phyloP scores from a whole-genome alignment of 2,113 vertebrate species.

The Ptyas mucosa region DNA sequence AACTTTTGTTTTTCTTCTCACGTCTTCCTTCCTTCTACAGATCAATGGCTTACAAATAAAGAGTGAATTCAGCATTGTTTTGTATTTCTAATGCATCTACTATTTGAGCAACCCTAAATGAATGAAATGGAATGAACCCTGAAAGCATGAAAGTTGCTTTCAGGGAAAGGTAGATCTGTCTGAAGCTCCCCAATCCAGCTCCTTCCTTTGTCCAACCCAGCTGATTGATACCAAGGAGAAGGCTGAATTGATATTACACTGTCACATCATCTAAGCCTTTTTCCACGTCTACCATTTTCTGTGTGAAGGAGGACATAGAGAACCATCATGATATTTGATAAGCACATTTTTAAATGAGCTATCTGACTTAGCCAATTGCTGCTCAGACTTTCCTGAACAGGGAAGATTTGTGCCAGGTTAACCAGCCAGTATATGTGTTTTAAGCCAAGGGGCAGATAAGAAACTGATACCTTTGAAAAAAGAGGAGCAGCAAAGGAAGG shows the following conservation, averaged over 20 bases:
- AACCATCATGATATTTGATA: neutral
- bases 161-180: neutral
- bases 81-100: neutral
- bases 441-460: neutral
- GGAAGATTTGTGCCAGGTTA: neutral
- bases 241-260: neutral
- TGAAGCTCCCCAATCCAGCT: neutral
- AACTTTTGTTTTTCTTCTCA: neutral
- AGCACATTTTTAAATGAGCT: neutral
- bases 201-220: neutral
- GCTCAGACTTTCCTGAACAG: neutral
- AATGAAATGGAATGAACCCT: neutral
- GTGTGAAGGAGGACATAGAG: neutral
- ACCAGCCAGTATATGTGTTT: neutral
- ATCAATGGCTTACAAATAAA: neutral
- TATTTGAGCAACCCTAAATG: neutral
- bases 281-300: neutral
- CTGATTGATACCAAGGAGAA: neutral
- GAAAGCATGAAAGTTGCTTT: neutral
- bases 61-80: neutral
- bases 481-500: neutral
- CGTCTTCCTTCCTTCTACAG: neutral
- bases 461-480: neutral
- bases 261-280: neutral
- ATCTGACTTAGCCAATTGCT: neutral